Evolutionary conservation across 2,888 invertebrate genomes (phyloP), one percentile per base, ranked within the genome.

Genomic region (Tanypteryx hageni): DNA sequence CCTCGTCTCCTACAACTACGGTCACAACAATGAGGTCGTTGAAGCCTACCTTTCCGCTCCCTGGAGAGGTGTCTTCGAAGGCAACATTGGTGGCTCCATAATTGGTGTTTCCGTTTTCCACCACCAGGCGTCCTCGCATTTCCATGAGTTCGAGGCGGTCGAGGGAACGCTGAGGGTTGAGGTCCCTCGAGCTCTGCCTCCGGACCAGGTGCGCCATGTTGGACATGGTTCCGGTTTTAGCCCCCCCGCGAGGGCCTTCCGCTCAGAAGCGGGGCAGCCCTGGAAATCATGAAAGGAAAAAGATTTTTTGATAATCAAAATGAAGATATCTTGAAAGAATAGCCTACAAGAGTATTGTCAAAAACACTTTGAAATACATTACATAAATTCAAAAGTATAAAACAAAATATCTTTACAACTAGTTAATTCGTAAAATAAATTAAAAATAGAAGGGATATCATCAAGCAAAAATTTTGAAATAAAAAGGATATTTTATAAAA

Each of bases 81-180:
- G 97, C 98, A 93, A 97, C 97, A 95, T 98, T 98, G 31, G 98
- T 98, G 31, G 98, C 97, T 3, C 98, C 98, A 95, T 98, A 98
- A 95, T 97, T 97, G 85, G 93, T 93, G 22, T 95, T 96, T 22
- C 97, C 97, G 94, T 97, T 97, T 94, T 98, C 98, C 94, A 97
- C 96, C 84, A 98, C 97, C 94, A 98, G 95, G 85, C 98, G 96
- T 0, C 98, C 98, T 91, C 97, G 96, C 95, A 98, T 95, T 95
- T 98, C 98, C 93, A 98, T 97, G 96, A 98, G 96, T 94, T 98
- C 98, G 94, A 98, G 96, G 91, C 98, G 97, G 95, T 98, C 98
- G 94, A 98, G 95, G 92, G 98, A 98, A 93, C 97, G 96, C 95
- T 98, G 98, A n/a, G 93, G 93, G 94, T 97, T 97, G 86, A 98